A percentile compares a stretch with the other conserved stretches of the same genome.
These are phyloP conservation scores for Platichthys stellatus DNA, from an alignment of 2,113 vertebrate genomes.

Conservation along the genomic window DNA sequence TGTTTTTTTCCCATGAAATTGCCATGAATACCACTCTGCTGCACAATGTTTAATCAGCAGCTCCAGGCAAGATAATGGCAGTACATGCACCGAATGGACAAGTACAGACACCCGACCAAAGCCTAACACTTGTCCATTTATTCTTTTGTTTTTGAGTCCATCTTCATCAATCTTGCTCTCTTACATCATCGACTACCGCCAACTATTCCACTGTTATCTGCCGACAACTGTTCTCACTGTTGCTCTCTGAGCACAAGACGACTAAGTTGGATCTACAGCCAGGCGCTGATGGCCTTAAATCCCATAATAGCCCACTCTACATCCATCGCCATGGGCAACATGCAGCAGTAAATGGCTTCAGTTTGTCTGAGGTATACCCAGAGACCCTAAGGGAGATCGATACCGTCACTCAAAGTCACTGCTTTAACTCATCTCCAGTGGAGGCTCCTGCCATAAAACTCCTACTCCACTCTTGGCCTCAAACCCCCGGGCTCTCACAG, in stretches of 20 bases:
- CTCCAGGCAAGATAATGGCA: no score
- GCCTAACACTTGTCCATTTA: no score
- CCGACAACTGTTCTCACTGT: slow-evolving; percentile 44
- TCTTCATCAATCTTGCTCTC: slow-evolving; percentile 6
- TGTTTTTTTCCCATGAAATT: neutral
- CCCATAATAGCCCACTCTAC: slow-evolving; percentile 60
- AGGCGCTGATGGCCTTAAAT: slow-evolving; percentile 63
- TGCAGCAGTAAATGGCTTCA: slow-evolving; percentile 61
- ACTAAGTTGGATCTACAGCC: slow-evolving; percentile 61
- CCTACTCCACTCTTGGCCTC: slow-evolving; percentile 23
- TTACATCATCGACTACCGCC: slow-evolving; percentile 7
- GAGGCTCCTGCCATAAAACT: slow-evolving; percentile 54
- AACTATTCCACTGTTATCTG: slow-evolving; percentile 34
- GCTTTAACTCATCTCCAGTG: slow-evolving; percentile 53
- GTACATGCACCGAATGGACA: no score
- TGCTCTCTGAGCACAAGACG: slow-evolving; percentile 33
- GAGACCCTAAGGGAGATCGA: slow-evolving; percentile 65
- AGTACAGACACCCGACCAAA: no score
- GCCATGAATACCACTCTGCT: no score
- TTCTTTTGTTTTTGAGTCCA: neutral
- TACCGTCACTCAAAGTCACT: slow-evolving; percentile 61
- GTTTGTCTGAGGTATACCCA: slow-evolving; percentile 64
- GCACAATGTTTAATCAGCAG: no score
- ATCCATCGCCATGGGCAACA: slow-evolving; percentile 63
- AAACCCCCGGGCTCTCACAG: slow-evolving; percentile 27